A percentile compares a stretch with the other conserved stretches of the same genome.
These are phyloP conservation scores for Dufourea novaeangliae DNA, from an alignment of 1,140 invertebrate species.

Conservation along the genomic window DNA sequence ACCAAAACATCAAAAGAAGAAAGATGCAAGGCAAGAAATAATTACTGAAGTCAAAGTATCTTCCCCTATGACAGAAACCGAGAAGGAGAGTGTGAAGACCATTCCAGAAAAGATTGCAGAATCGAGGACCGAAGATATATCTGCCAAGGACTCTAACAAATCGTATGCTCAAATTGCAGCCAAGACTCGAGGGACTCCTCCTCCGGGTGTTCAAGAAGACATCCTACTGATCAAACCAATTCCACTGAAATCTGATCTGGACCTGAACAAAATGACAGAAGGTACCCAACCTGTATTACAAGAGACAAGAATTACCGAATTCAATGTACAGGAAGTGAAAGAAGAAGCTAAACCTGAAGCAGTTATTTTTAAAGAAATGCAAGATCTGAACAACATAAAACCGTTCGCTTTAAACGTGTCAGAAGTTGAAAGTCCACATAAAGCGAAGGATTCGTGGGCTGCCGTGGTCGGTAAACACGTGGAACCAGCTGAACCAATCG, in stretches of 20 bases:
- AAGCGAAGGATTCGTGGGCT: constrained; percentile 57
- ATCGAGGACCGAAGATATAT: constrained; percentile 17
- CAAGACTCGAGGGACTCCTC: constrained; percentile 68
- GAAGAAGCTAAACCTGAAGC: background rate
- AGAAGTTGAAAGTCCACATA: background rate
- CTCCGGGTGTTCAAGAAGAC: constrained; percentile 55
- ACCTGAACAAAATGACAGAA: background rate
- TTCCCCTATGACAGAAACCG: background rate
- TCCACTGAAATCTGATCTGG: constrained; percentile 25
- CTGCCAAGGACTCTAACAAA: constrained; percentile 78
- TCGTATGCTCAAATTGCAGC: constrained; percentile 84
- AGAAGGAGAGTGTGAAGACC: constrained; percentile 13
- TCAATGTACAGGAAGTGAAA: background rate
- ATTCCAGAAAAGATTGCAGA: constrained; percentile 25
- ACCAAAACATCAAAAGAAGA: constrained; percentile 28
- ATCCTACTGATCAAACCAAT: constrained; percentile 44
- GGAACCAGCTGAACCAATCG: constrained; percentile 27
- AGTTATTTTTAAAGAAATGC: constrained; percentile 8
- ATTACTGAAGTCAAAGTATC: background rate
- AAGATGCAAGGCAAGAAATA: constrained; percentile 3
- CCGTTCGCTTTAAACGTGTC: background rate
- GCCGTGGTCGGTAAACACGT: constrained; percentile 59
- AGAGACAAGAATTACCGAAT: background rate
- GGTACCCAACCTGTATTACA: background rate
- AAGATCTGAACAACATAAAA: background rate